Evolutionary conservation across 1,140 invertebrate species (phyloP), one percentile per base, ranked within the genome.

Genomic region (Diabrotica undecimpunctata): DNA sequence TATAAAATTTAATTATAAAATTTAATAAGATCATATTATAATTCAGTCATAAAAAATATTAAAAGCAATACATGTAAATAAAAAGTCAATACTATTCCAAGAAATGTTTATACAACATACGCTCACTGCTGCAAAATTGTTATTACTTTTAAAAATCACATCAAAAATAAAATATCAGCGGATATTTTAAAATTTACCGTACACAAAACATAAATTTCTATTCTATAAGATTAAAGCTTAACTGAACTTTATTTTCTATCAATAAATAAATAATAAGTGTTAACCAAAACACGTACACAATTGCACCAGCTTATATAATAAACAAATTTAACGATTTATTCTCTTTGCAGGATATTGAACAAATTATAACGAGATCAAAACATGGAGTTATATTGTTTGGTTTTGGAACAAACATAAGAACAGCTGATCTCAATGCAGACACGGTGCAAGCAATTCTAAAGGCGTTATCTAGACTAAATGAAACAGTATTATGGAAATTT

Each of bases 401-500:
- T 66, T 71, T 85, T 41, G 83, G 83, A 35, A 79, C 79, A 10
- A 68, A 80, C 12, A 78, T 83, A 51, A 78, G 80, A 59, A 68
- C 78, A 5, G 77, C 81, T 54, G 72, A 78, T 52, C 68, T 84
- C 0, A 68, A 75, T 2, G 61, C 69, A 60, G 65, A 75, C 9
- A 67, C 78, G 35, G 55, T 78, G 11, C 65, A 81, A 66, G 77
- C 74, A 9, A 60, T 83, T 36, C 62, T 79, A 4, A 76, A 80
- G 52, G 77, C 76, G 10, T 83, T 84, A 62, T 55, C 75, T 14
- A 78, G 82, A 66, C 62, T 85, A 10, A 78, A 81, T 11, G 81
- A 78, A 65, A 76, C 78, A 39, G 76, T 85, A 3, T 71, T 86
- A 36, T 85, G 83, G 82, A 85, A 84, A 71, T 83, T 81, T 66